Percentiles rank a stretch among this genome's conserved stretches.
Conservation (phyloP, 1,140 invertebrate species). For the Papilio helenus region DNA sequence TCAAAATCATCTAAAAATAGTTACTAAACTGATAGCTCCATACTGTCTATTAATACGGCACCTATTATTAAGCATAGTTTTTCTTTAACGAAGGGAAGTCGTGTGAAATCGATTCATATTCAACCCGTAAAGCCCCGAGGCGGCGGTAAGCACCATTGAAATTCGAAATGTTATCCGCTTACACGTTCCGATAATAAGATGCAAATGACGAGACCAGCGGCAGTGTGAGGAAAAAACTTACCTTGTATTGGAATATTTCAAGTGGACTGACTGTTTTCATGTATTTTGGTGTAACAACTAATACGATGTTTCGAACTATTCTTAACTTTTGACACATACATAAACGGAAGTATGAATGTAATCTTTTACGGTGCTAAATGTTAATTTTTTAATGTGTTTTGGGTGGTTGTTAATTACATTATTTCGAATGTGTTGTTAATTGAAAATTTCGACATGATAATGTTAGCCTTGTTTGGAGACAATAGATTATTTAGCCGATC, state of each 20-base stretch:
- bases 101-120: constrained; percentile 69
- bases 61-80: constrained; percentile 28
- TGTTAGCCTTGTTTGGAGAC: background rate
- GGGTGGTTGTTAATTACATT: background rate
- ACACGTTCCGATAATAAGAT: constrained; percentile 74
- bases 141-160: constrained; percentile 62
- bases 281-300: constrained; percentile 75
- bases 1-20: background rate
- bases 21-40: background rate
- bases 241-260: constrained; percentile 61
- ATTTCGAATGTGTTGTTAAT: background rate
- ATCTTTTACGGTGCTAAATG: background rate
- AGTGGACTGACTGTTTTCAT: constrained; percentile 71
- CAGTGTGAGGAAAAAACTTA: constrained; percentile 64
- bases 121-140: constrained; percentile 53
- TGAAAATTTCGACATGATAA: background rate
- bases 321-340: constrained; percentile 26
- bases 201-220: constrained; percentile 67
- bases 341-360: constrained; percentile 27
- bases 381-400: background rate
- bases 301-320: background rate
- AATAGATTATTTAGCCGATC: background rate
- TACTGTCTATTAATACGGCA: constrained; percentile 11
- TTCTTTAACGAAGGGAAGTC: constrained; percentile 52
- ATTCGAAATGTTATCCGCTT: constrained; percentile 74